A percentile compares a stretch with the other conserved stretches of the same genome.
Conservation (phyloP, 2,888 invertebrate species). For the Pollenia angustigena region DNA sequence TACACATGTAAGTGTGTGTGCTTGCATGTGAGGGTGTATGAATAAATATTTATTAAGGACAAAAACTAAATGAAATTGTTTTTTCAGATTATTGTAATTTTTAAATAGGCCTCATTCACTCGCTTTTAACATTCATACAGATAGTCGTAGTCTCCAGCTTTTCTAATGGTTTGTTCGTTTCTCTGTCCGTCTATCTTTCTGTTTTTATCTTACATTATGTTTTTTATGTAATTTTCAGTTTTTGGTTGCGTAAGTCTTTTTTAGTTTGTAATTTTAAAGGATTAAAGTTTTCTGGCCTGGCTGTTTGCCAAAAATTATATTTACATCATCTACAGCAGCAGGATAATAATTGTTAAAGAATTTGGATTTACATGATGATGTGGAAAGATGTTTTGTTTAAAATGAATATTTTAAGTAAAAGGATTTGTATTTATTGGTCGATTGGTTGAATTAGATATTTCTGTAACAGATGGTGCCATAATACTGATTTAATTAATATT, state of each 20-base stretch:
- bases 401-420: no score
- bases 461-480: constrained; percentile 55
- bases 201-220: constrained; percentile 6
- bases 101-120: constrained; percentile 54
- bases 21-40: not conserved
- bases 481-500: constrained; percentile 8
- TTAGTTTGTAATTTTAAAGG: constrained; percentile 13
- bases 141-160: not conserved
- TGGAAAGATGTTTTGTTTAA: not conserved
- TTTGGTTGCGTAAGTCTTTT: not conserved
- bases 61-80: constrained; percentile 16
- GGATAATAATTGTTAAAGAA: not conserved
- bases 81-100: constrained; percentile 57
- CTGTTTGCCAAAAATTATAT: constrained; percentile 39
- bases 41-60: constrained; percentile 8
- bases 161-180: no score
- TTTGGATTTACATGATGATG: constrained; percentile 26
- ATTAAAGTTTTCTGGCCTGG: constrained; percentile 39
- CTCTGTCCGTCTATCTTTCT: not conserved
- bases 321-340: not conserved
- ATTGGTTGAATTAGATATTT: constrained; percentile 57
- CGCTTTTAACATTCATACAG: constrained; percentile 24
- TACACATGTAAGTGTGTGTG: not conserved
- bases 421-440: constrained; percentile 54
- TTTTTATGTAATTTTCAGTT: not conserved